Conservation (phyloP, 1,140 invertebrate genomes). For the Paralvinella palmiformis region DNA sequence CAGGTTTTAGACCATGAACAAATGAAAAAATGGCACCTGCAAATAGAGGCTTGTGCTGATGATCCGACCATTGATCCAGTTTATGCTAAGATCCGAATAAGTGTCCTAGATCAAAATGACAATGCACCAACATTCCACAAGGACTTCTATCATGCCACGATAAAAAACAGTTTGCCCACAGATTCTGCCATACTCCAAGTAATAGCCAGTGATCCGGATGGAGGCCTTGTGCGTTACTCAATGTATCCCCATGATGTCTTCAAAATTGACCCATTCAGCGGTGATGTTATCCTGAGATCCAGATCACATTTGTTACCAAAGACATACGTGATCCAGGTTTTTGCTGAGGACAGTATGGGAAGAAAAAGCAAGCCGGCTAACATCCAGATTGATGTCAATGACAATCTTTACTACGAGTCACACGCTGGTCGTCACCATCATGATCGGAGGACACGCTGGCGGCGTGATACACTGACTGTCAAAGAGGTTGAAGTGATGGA, state of each 20-base stretch:
- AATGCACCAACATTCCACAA: conserved; percentile 16
- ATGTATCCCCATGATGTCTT: not conserved
- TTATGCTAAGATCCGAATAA: not conserved
- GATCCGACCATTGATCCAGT: not conserved
- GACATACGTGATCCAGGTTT: not conserved
- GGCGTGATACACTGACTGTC: not conserved
- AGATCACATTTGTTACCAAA: not conserved
- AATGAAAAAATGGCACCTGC: not conserved
- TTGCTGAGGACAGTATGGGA: not conserved
- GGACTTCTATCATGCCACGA: conserved; percentile 4
- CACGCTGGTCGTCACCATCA: not conserved
- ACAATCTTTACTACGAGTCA: not conserved
- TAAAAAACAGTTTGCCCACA: conserved; percentile 1
- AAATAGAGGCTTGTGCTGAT: not conserved
- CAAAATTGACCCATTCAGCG: not conserved
- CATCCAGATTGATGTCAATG: not conserved
- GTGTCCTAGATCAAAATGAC: conserved; percentile 12
- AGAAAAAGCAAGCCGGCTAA: not conserved
- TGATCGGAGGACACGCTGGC: not conserved
- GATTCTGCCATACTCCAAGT: conserved; percentile 4
- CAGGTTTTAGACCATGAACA: not conserved
- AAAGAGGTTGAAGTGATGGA: not conserved
- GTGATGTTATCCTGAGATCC: not conserved
- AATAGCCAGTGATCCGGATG: conserved; percentile 7
- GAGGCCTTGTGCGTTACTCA: not conserved